Evolutionary conservation across 1,140 invertebrate species (phyloP).

Genomic region (Drosophila guanche): DNA sequence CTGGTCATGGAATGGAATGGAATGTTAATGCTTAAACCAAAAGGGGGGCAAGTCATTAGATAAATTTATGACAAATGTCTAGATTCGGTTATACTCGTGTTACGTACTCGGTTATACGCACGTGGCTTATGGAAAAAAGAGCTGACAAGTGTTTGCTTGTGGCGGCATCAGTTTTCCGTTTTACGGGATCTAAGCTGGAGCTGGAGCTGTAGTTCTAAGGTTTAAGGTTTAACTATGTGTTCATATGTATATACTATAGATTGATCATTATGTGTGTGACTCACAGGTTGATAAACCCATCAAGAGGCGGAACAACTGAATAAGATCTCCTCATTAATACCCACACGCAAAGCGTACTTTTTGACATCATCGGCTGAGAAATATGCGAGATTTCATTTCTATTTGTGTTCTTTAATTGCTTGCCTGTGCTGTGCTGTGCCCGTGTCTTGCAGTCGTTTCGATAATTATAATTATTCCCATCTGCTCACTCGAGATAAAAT

Average conservation of each 20-base stretch:
- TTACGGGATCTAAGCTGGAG: no score
- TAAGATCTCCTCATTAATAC: conserved; percentile 24
- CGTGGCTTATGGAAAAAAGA: no score
- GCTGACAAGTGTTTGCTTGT: no score
- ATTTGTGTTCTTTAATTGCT: conserved; percentile 51
- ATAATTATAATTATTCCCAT: conserved; percentile 57
- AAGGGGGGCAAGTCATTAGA: neutral
- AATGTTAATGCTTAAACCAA: neutral
- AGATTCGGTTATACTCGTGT: no score
- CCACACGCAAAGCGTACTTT: conserved; percentile 32
- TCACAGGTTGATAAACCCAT: conserved; percentile 52
- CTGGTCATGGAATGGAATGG: neutral
- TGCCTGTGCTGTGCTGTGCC: conserved; percentile 18
- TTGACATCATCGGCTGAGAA: conserved; percentile 64
- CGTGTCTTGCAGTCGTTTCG: conserved; percentile 38
- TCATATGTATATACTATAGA: neutral
- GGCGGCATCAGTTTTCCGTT: no score
- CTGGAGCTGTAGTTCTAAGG: no score
- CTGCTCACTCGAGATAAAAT: conserved; percentile 24
- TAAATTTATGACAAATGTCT: no score
- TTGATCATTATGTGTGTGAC: conserved; percentile 9
- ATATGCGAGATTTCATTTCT: conserved; percentile 18
- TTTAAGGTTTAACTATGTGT: no score
- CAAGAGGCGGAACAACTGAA: conserved; percentile 20
- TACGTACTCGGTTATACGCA: no score